Percentiles rank a stretch among this genome's conserved stretches.
These are phyloP conservation scores for Hyles lineata DNA, from an alignment of 2,888 invertebrate genomes.

Conservation along the genomic window DNA sequence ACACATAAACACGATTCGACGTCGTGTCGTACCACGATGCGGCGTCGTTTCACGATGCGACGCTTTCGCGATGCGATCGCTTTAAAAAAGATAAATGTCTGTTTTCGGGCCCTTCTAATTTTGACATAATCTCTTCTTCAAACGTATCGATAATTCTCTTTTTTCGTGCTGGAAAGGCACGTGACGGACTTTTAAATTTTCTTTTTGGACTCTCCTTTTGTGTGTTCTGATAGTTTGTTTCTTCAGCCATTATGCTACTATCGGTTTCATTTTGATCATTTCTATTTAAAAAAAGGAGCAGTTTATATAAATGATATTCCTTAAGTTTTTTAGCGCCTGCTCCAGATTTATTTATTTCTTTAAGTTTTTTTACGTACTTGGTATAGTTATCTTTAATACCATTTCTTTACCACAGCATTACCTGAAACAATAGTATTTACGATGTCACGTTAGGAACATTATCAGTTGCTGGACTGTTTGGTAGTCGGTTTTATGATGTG, in stretches of 20 bases:
- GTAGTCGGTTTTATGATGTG: too few species aligned
- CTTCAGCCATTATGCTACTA: constrained; percentile 28
- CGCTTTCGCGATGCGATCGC: constrained; percentile 8
- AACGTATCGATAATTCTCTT: constrained; percentile 32
- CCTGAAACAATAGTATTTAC: constrained; percentile 27
- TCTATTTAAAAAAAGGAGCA: constrained; percentile 34
- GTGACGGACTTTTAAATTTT: constrained; percentile 30
- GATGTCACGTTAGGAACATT: background rate
- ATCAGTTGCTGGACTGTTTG: too few species aligned
- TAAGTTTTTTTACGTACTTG: constrained; percentile 33
- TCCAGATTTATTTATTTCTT: constrained; percentile 36
- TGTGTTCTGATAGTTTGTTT: constrained; percentile 31
- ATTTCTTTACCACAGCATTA: constrained; percentile 29
- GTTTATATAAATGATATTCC: constrained; percentile 39
- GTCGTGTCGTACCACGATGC: too few species aligned
- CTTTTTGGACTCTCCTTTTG: constrained; percentile 28
- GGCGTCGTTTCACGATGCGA: too few species aligned
- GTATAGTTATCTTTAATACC: constrained; percentile 31
- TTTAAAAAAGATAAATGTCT: constrained; percentile 31
- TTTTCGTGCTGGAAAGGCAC: constrained; percentile 28
- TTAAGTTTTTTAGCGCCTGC: constrained; percentile 33
- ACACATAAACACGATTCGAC: too few species aligned
- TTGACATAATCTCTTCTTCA: constrained; percentile 31
- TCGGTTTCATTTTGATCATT: constrained; percentile 31
- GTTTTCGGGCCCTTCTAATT: constrained; percentile 32